Percentiles rank a stretch among this genome's conserved stretches.
Conservation (phyloP, 2,888 invertebrate genomes). For the Nymphalis urticae region DNA sequence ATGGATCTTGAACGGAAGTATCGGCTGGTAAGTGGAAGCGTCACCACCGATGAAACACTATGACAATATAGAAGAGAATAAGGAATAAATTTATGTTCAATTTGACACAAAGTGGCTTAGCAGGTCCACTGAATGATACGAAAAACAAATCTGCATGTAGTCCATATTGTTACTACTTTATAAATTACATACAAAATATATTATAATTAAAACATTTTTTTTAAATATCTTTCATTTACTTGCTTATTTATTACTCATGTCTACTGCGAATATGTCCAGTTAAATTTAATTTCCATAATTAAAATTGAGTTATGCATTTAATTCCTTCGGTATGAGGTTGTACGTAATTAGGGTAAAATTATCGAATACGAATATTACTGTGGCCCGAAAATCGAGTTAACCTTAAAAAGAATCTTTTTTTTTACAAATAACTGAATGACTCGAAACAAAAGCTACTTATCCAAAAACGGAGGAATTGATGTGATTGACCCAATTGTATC, state of each 20-base stretch:
- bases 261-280: background rate
- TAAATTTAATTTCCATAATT: background rate
- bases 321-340: background rate
- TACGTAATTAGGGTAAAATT: conserved; percentile 1
- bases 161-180: too few species aligned
- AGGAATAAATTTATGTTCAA: too few species aligned
- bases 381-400: conserved; percentile 10
- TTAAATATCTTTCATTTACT: too few species aligned
- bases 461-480: conserved; percentile 14
- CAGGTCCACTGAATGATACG: background rate
- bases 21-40: conserved; percentile 67
- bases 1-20: conserved; percentile 65
- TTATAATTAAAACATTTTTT: too few species aligned
- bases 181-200: too few species aligned
- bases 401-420: conserved; percentile 11
- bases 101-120: background rate
- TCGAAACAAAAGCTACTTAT: conserved; percentile 23
- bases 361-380: background rate
- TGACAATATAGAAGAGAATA: background rate
- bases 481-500: conserved; percentile 20
- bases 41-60: conserved; percentile 75
- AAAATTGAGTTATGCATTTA: background rate
- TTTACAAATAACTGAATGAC: conserved; percentile 11
- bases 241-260: background rate
- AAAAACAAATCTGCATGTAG: too few species aligned